A percentile compares a stretch with the other conserved stretches of the same genome.
These are phyloP conservation scores for Gibbula magus DNA, from an alignment of 2,888 invertebrate species.

Conservation along the genomic window DNA sequence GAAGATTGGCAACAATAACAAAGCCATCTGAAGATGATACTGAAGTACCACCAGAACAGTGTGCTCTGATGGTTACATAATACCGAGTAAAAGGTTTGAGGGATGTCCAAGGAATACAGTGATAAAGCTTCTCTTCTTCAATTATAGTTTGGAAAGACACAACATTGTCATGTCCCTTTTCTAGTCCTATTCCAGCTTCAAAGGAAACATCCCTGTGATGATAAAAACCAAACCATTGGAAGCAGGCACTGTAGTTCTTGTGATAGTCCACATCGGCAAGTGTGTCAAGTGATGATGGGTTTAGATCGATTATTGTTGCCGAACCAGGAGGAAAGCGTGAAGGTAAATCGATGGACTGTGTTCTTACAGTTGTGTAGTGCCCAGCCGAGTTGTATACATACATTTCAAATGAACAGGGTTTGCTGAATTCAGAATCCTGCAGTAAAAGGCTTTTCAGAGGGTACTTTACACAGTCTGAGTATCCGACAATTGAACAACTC, in stretches of 20 bases:
- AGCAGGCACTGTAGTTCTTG: not conserved
- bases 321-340: slow-evolving; percentile 39
- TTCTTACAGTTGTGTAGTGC: too few species aligned
- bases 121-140: not conserved
- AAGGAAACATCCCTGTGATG: slow-evolving; percentile 6
- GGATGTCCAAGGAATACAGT: not conserved
- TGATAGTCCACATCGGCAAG: not conserved
- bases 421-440: too few species aligned
- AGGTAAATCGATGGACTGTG: slow-evolving; percentile 34
- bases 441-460: too few species aligned
- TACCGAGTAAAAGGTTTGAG: not conserved
- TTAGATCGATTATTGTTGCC: slow-evolving; percentile 37
- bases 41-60: not conserved
- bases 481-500: too few species aligned
- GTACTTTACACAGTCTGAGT: too few species aligned
- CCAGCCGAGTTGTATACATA: too few species aligned
- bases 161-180: not conserved
- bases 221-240: not conserved
- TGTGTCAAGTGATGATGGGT: slow-evolving; percentile 7
- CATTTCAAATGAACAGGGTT: too few species aligned
- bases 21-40: slow-evolving; percentile 19
- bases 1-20: not conserved
- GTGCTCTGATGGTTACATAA: not conserved
- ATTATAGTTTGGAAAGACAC: not conserved
- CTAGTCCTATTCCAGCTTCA: not conserved